phyloP scores from a whole-genome alignment of 2,888 invertebrate genomes.

The Taphrorychus bicolor region DNA sequence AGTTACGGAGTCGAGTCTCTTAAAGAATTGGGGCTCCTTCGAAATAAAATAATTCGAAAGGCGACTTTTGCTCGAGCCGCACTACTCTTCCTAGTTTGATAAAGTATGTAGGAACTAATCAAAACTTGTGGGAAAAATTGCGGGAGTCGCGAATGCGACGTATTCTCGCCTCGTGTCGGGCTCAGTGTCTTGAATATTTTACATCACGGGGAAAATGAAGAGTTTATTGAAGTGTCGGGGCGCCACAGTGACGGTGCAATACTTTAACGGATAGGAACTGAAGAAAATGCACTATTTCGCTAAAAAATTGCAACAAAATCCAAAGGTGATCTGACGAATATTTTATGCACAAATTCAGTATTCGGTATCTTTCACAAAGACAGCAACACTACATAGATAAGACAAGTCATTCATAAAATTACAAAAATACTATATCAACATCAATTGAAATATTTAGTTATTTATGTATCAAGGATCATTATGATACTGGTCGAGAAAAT shows the following conservation, averaged over 20 bases:
- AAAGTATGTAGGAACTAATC: constrained; percentile 5
- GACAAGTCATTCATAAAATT: no score
- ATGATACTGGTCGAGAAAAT: no score
- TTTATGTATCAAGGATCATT: no score
- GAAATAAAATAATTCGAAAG: background rate
- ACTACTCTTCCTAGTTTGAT: background rate
- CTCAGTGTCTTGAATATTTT: background rate
- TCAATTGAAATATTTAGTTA: no score
- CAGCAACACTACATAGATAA: no score
- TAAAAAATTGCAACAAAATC: no score
- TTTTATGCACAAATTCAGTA: no score
- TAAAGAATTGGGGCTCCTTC: background rate
- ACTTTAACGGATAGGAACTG: background rate
- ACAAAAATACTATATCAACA: no score
- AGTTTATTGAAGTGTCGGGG: background rate
- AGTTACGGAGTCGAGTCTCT: background rate
- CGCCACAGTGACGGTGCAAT: background rate
- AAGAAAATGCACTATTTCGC: no score
- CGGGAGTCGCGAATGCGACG: background rate
- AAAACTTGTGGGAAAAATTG: constrained; percentile 4
- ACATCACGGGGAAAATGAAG: background rate
- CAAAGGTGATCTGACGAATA: no score
- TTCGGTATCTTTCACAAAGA: no score
- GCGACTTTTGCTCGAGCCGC: constrained; percentile 3
- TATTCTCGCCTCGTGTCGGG: background rate